These are phyloP conservation scores for Heliconius erato DNA, from an alignment of 2,888 invertebrate genomes.

Conservation along the genomic window DNA sequence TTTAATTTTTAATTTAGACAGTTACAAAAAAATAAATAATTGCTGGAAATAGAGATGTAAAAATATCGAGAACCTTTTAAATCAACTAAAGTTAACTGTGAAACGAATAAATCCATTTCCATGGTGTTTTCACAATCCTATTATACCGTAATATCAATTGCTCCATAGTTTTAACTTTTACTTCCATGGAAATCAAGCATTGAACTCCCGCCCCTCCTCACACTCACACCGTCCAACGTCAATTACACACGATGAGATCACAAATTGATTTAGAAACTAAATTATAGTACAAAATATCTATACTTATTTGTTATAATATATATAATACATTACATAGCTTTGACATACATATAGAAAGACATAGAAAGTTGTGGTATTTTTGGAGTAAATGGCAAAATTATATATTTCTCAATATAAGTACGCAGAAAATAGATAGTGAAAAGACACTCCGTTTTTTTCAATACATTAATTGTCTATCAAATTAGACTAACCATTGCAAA, in stretches of 20 bases:
- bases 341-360: not conserved
- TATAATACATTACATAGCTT: not conserved
- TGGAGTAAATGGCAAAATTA: too few relatives aligned
- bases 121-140: conserved; percentile 16
- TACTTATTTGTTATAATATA: not conserved
- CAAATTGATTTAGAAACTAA: conserved; percentile 56
- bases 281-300: conserved; percentile 24
- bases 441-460: not conserved
- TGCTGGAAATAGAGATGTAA: not conserved
- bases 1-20: too few relatives aligned
- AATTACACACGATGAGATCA: conserved; percentile 79
- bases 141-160: conserved; percentile 14
- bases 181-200: not conserved
- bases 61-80: not conserved
- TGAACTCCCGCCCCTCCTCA: conserved; percentile 50
- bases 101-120: not conserved
- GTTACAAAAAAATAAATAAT: too few relatives aligned
- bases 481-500: not conserved
- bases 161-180: conserved; percentile 3
- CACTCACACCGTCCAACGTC: conserved; percentile 62
- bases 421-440: too few relatives aligned
- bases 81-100: not conserved
- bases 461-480: not conserved
- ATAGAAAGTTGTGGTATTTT: not conserved
- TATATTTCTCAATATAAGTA: too few relatives aligned